Evolutionary conservation across 1,140 invertebrate species (phyloP).

Genomic region (Calephelis nemesis): DNA sequence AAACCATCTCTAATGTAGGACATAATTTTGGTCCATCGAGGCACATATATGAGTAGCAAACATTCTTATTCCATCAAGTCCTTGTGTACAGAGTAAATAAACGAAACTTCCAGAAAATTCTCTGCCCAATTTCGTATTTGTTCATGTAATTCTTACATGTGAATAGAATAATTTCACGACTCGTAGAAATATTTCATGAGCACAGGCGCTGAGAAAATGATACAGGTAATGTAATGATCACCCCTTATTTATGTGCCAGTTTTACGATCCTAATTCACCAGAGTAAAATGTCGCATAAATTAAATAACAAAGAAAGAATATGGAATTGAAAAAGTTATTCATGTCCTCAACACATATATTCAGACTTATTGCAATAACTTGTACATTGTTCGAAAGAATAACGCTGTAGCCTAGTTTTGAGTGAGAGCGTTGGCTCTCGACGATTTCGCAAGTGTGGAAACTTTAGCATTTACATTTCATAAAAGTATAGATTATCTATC

Average conservation of each 20-base stretch:
- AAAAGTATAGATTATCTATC: too few relatives aligned
- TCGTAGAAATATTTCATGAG: constrained; percentile 14
- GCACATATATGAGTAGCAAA: too few relatives aligned
- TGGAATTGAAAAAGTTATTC: constrained; percentile 24
- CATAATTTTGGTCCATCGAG: not conserved
- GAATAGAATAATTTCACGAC: constrained; percentile 13
- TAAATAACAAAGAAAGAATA: constrained; percentile 23
- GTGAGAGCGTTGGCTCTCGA: not conserved
- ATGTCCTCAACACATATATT: constrained; percentile 18
- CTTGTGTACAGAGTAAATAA: not conserved
- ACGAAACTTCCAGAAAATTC: not conserved
- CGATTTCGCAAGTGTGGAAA: not conserved
- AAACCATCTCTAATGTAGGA: not conserved
- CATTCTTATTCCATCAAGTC: too few relatives aligned
- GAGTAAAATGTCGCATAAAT: constrained; percentile 25
- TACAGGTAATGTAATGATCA: constrained; percentile 22
- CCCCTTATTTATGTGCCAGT: constrained; percentile 19
- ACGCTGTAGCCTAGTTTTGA: constrained; percentile 6
- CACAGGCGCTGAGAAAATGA: constrained; percentile 18
- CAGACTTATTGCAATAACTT: constrained; percentile 17
- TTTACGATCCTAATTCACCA: constrained; percentile 22
- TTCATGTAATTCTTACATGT: constrained; percentile 11
- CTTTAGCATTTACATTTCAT: not conserved
- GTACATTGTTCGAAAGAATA: constrained; percentile 10
- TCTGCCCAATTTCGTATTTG: constrained; percentile 9